These are phyloP conservation scores for Nycticorax nycticorax DNA, from an alignment of 2,113 vertebrate species.

Conservation along the genomic window DNA sequence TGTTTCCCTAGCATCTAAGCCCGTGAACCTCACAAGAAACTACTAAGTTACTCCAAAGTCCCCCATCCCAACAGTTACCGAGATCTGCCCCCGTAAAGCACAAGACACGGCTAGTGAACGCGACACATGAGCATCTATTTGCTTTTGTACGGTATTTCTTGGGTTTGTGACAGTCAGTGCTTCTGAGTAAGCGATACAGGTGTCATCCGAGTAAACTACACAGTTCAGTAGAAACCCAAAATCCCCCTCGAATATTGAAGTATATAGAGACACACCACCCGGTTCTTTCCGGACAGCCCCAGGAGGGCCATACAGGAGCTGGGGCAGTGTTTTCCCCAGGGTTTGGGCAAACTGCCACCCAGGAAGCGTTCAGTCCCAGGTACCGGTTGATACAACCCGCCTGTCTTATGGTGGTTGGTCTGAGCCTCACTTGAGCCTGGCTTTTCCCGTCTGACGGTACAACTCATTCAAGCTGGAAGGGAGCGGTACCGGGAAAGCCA, in stretches of 20 bases:
- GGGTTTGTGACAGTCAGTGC: no score
- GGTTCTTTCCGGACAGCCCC: rapidly evolving
- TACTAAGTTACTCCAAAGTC: not conserved
- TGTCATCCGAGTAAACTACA: not conserved
- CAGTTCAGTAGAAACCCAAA: not conserved
- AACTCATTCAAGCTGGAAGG: not conserved
- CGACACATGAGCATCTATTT: rapidly evolving
- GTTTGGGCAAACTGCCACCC: not conserved
- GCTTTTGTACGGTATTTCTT: not conserved
- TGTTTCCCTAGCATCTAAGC: not conserved
- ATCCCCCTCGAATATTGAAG: not conserved
- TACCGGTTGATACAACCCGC: not conserved
- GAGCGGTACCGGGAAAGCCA: not conserved
- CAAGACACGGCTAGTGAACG: not conserved
- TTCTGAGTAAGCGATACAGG: rapidly evolving
- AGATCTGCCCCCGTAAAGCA: rapidly evolving
- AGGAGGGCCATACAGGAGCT: not conserved
- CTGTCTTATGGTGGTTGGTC: not conserved
- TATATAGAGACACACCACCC: rapidly evolving
- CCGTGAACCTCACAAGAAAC: not conserved
- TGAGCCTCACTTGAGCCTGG: not conserved
- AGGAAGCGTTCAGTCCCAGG: not conserved
- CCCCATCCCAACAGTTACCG: no score
- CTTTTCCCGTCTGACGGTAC: not conserved
- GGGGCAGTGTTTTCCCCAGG: not conserved